A percentile compares a stretch with the other conserved stretches of the same genome.
Evolutionary conservation across 2,113 vertebrate genomes (phyloP).

Genomic region (Phoenicopterus ruber): DNA sequence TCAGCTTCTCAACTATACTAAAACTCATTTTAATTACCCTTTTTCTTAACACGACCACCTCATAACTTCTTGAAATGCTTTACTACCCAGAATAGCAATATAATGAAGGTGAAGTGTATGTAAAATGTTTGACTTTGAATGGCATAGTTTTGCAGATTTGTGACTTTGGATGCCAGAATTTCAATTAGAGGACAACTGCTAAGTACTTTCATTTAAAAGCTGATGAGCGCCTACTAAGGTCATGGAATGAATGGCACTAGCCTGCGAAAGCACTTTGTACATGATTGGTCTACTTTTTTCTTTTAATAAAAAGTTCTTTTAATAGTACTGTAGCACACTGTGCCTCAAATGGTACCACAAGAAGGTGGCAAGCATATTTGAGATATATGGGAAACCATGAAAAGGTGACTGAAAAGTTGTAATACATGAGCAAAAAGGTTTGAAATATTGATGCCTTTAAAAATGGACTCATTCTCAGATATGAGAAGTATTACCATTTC

Average conservation of each 20-base stretch:
- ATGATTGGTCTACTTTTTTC: slow-evolving; percentile 27
- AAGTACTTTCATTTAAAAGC: slow-evolving; percentile 69
- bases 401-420: slow-evolving; percentile 72
- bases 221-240: slow-evolving; percentile 64
- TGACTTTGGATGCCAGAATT: slow-evolving; percentile 61
- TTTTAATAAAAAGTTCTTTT: slow-evolving; percentile 67
- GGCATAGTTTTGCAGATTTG: slow-evolving; percentile 56
- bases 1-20: slow-evolving; percentile 55
- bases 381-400: slow-evolving; percentile 67
- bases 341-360: slow-evolving; percentile 50
- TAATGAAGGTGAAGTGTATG: slow-evolving; percentile 70
- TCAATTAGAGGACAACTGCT: slow-evolving; percentile 51
- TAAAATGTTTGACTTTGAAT: slow-evolving; percentile 67
- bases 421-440: slow-evolving; percentile 66
- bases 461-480: slow-evolving; percentile 63
- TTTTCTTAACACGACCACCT: slow-evolving; percentile 67
- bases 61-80: slow-evolving; percentile 71
- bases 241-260: slow-evolving; percentile 29
- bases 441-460: slow-evolving; percentile 75
- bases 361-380: slow-evolving; percentile 28
- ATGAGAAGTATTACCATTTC: slow-evolving; percentile 64
- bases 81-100: slow-evolving; percentile 66
- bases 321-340: slow-evolving; percentile 37
- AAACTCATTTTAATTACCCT: slow-evolving; percentile 70
- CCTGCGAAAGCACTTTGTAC: slow-evolving; percentile 16